phyloP scores from a whole-genome alignment of 2,797 vertebrate genomes.

The Tangara arthus region DNA sequence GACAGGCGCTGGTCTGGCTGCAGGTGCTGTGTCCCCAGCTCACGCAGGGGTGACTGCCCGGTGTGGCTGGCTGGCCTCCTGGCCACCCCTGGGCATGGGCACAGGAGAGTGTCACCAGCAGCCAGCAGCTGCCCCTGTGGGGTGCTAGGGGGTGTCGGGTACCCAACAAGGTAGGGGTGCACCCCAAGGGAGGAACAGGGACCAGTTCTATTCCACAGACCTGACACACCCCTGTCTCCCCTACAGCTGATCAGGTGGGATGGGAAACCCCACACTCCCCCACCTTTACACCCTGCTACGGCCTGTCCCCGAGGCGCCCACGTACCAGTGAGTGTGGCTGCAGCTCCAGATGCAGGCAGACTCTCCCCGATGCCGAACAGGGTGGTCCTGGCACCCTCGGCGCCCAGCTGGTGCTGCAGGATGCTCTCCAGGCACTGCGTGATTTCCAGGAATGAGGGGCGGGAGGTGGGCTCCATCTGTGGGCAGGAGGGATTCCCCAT shows the following conservation, averaged over 20 bases:
- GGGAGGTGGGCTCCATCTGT: slow-evolving; percentile 84
- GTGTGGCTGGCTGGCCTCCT: not conserved
- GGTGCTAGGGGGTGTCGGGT: fast-evolving
- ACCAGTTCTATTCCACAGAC: not conserved
- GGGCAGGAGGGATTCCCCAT: not conserved
- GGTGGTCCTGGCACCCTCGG: not conserved
- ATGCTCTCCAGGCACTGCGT: slow-evolving; percentile 82
- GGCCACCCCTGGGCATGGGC: not conserved
- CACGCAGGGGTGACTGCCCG: not conserved
- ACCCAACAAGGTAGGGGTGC: not conserved
- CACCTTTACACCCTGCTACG: not conserved
- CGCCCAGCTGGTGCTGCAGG: slow-evolving; percentile 68
- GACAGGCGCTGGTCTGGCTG: slow-evolving; percentile 80
- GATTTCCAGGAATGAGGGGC: slow-evolving; percentile 88
- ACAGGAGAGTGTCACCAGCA: not conserved
- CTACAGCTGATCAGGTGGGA: not conserved
- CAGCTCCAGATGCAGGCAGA: not conserved
- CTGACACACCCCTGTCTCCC: not conserved
- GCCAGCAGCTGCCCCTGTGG: fast-evolving
- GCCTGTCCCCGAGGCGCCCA: fast-evolving
- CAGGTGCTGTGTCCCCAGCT: slow-evolving; percentile 1
- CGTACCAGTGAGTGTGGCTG: not conserved
- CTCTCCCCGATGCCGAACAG: fast-evolving
- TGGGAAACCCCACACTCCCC: not conserved
- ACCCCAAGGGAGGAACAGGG: not conserved